Base-by-base conservation (phyloP, 2,797 vertebrate genomes). In the Petrocephalus schoutedeni region DNA sequence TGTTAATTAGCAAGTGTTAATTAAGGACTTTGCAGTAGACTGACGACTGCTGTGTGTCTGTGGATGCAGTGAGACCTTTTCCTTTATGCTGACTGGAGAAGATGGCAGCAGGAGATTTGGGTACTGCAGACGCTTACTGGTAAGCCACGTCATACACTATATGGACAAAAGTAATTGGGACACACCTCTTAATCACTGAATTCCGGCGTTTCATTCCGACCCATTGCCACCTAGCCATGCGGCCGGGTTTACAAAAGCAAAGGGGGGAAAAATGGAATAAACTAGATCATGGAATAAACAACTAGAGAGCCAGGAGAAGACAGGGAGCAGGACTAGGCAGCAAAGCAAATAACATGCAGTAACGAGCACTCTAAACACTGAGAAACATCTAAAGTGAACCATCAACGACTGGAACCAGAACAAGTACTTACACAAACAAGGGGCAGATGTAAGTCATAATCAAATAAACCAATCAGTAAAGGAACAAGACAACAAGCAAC, bases 51-150 rank as follows among this genome's bases (percentile, higher is more conserved):
- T 90, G 54, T 87, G 32, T 74, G 84, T 89, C 51, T 91, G 89
- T 89, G 93, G 53, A 94, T 92, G 16, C 94, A 99, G 98, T 89
- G 98, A 99, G 94, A 99, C 98, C 71, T 99, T 99, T 93, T 99
- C 98, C 91, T 99, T 99, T 93, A 99, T 99, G 98, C 95, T 99
- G 94, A 99, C 98, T 49, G 98, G 98, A 89, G 98, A 99, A 94
- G 98, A 99, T 16, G 98, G 98, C 90, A 99, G 98, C 94, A 95
- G 98, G 89, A 95, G 98, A 90, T 99, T 99, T 85, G 98, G 98
- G 74, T 99, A 99, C 93, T 99, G 98, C 93, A 97, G 98, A 91
- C 97, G 98, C 91, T 95, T 99, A 86, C 93, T 99, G 97, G 98
- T 99, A 92, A 98, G 97, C 86, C 59, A 80, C n/a, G 45, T 80